phyloP scores from a whole-genome alignment of 2,888 invertebrate species.

The Teleogryllus oceanicus region DNA sequence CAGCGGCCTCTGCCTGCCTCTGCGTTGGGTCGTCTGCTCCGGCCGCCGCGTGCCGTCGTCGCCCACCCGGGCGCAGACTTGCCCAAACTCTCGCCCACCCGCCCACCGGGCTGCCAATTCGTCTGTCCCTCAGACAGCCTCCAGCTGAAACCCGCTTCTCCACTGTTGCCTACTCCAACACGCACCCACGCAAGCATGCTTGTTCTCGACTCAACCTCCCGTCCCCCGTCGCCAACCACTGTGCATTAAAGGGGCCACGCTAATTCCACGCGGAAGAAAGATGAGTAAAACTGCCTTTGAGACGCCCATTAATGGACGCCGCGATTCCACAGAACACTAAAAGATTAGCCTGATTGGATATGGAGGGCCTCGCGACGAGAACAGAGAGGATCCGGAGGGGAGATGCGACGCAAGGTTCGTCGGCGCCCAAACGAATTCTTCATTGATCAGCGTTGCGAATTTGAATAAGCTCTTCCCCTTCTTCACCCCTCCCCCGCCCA shows the following conservation, averaged over 20 bases:
- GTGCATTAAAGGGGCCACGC: not conserved
- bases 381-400: no score
- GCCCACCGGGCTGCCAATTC: no score
- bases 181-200: no score
- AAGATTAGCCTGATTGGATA: slow-evolving; percentile 4
- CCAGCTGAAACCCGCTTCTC: no score
- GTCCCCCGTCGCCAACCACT: no score
- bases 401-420: not conserved
- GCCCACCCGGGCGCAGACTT: no score
- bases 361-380: not conserved
- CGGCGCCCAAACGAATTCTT: not conserved
- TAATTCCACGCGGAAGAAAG: slow-evolving; percentile 5
- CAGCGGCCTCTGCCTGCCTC: no score
- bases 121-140: no score
- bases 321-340: not conserved
- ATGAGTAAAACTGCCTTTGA: not conserved
- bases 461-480: not conserved
- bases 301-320: not conserved
- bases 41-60: no score
- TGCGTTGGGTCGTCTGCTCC: no score
- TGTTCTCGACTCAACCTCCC: not conserved
- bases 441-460: not conserved
- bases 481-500: not conserved
- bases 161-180: no score
- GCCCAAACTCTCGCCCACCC: no score